Conservation (phyloP, 2,888 invertebrate species). For the Mactromeris polynyma region DNA sequence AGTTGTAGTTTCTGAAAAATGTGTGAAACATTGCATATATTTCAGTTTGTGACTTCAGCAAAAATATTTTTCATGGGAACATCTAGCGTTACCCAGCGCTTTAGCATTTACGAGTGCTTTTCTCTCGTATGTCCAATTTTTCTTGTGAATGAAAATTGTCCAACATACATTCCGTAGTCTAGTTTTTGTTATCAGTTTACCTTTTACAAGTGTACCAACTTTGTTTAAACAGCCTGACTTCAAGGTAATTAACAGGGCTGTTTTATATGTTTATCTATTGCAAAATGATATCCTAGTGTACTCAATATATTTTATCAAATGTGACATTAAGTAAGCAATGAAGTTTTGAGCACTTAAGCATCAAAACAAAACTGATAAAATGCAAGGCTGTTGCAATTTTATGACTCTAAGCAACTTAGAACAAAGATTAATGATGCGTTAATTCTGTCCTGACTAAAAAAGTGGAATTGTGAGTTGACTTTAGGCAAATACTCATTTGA, state of each 20-base stretch:
- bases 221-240: background rate
- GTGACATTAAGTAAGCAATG: no score
- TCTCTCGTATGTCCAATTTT: background rate
- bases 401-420: no score
- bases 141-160: background rate
- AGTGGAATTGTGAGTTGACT: no score
- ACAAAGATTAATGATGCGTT: no score
- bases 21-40: no score
- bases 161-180: background rate
- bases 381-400: no score
- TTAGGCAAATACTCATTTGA: no score
- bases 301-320: no score
- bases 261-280: background rate
- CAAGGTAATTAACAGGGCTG: background rate
- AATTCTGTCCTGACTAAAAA: no score
- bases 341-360: no score
- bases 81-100: background rate
- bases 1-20: no score
- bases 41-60: background rate
- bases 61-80: background rate
- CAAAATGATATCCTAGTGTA: background rate
- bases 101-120: background rate
- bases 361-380: no score
- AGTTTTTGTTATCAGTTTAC: background rate
- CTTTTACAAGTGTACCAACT: background rate